A percentile compares a stretch with the other conserved stretches of the same genome.
Evolutionary conservation across 2,113 vertebrate genomes (phyloP).

Genomic region (Rhodinocichla rosea): DNA sequence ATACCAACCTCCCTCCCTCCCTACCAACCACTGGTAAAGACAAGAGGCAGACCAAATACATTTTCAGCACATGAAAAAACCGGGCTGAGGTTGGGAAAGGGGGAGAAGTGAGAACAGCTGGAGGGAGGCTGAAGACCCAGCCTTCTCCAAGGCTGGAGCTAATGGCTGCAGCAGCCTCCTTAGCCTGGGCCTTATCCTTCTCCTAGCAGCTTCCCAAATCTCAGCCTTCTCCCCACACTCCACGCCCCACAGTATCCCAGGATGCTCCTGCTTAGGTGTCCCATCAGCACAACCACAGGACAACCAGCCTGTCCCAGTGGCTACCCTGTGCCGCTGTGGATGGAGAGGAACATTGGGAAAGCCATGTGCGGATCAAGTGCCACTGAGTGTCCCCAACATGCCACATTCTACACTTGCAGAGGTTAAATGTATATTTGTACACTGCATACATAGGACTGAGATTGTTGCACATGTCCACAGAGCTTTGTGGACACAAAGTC

Average conservation of each 20-base stretch:
- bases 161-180: not conserved
- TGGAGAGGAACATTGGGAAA: not conserved
- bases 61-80: not conserved
- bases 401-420: not conserved
- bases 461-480: not conserved
- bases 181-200: not conserved
- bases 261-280: not conserved
- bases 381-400: not conserved
- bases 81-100: not conserved
- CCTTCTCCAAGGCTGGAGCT: not conserved
- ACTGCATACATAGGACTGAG: not conserved
- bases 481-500: not conserved
- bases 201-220: not conserved
- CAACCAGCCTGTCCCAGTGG: not conserved
- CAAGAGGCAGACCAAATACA: not conserved
- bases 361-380: not conserved
- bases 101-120: not conserved
- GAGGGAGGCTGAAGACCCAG: not conserved
- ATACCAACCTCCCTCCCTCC: not conserved
- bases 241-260: rapidly evolving
- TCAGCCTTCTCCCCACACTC: not conserved
- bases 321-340: not conserved
- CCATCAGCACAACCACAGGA: not conserved
- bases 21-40: not conserved
- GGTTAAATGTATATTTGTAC: not conserved